Conservation (phyloP, 1,140 invertebrate genomes). For the Arctopsyche grandis region DNA sequence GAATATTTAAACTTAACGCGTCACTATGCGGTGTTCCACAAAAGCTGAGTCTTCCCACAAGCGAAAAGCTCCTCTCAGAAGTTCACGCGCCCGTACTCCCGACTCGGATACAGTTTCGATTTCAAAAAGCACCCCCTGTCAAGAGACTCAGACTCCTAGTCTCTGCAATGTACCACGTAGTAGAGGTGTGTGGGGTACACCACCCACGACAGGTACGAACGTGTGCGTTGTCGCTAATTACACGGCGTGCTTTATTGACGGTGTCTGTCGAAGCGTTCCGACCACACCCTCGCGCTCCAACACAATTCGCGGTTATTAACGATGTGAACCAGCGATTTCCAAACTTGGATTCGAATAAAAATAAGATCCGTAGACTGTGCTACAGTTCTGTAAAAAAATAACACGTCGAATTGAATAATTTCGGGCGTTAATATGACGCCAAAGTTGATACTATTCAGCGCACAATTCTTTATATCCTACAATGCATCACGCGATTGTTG, state of each 20-base stretch:
- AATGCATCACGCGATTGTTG: too few species aligned
- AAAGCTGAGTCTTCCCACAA: neutral
- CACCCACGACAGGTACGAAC: too few species aligned
- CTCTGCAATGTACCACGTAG: neutral
- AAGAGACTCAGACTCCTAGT: too few species aligned
- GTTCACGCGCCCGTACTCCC: neutral
- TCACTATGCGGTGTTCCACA: too few species aligned
- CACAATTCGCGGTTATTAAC: neutral
- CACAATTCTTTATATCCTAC: too few species aligned
- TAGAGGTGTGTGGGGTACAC: too few species aligned
- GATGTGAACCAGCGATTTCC: neutral
- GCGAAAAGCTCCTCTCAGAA: neutral
- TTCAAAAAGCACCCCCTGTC: neutral
- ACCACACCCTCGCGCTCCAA: neutral
- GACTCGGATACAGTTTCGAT: neutral
- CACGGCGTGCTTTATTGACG: slow-evolving; percentile 27
- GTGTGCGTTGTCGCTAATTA: slow-evolving; percentile 30
- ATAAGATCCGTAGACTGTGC: too few species aligned
- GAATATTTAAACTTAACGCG: too few species aligned
- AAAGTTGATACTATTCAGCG: too few species aligned
- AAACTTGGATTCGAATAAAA: neutral
- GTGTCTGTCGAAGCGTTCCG: slow-evolving; percentile 25
- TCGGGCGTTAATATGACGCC: too few species aligned
- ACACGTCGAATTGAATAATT: too few species aligned
- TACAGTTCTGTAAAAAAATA: too few species aligned